Evolutionary conservation across 2,113 vertebrate species (phyloP).

Genomic region (Myotis davidii): DNA sequence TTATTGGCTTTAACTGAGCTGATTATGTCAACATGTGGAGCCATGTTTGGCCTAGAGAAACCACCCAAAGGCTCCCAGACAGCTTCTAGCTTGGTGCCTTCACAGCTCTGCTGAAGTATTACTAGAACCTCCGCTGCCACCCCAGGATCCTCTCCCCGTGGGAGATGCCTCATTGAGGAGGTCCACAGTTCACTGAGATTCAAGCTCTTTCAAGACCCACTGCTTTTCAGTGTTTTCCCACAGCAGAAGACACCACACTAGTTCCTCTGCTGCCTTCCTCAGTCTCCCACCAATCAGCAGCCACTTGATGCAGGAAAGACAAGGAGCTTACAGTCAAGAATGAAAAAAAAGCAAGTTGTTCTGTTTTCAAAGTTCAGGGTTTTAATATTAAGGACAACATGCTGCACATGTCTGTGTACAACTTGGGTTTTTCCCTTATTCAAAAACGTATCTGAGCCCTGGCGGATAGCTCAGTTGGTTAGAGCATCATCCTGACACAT

Average conservation of each 20-base stretch:
- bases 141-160: not conserved
- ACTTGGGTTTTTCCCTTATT: not conserved
- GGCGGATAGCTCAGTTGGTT: not conserved
- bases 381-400: not conserved
- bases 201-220: not conserved
- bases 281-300: not conserved
- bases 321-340: not conserved
- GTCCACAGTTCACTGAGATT: not conserved
- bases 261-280: not conserved
- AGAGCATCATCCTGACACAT: not conserved
- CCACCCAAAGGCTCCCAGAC: not conserved
- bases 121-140: not conserved
- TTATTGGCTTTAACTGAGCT: not conserved
- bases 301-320: not conserved
- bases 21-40: not conserved
- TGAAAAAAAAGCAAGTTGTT: not conserved
- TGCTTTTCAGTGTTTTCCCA: not conserved
- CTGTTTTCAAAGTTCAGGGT: not conserved
- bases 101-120: not conserved
- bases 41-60: not conserved
- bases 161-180: not conserved
- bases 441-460: not conserved
- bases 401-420: not conserved
- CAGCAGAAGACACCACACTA: not conserved
- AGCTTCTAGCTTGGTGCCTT: too few relatives aligned